phyloP scores from a whole-genome alignment of 2,888 invertebrate genomes.

The Hypomecis punctinalis region DNA sequence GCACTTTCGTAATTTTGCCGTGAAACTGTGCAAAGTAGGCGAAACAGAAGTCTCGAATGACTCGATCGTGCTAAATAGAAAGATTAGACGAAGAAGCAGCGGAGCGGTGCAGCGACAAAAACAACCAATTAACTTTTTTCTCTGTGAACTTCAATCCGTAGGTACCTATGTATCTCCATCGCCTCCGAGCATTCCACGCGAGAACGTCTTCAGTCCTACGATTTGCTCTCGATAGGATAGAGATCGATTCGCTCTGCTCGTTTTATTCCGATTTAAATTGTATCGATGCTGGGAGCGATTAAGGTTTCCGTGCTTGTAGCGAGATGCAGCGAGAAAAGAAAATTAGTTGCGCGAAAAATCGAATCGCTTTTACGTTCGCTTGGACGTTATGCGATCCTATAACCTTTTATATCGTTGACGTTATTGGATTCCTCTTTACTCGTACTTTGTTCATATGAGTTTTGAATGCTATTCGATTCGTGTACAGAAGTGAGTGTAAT shows the following conservation, averaged over 20 bases:
- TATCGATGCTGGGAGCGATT: slow-evolving; percentile 79
- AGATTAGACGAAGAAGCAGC: slow-evolving; percentile 71
- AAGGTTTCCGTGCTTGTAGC: slow-evolving; percentile 68
- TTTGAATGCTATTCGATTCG: neutral
- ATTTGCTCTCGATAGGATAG: slow-evolving; percentile 80
- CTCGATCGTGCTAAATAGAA: slow-evolving; percentile 59
- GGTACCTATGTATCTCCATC: slow-evolving; percentile 61
- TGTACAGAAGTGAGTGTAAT: too few species aligned
- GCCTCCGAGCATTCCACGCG: slow-evolving; percentile 69
- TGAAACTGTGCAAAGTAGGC: slow-evolving; percentile 58
- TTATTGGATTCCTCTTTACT: slow-evolving; percentile 19
- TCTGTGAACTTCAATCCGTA: slow-evolving; percentile 70
- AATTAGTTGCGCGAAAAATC: slow-evolving; percentile 63
- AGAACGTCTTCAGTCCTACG: slow-evolving; percentile 79
- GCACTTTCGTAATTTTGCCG: slow-evolving; percentile 55
- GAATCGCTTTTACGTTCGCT: slow-evolving; percentile 38
- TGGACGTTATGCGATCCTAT: slow-evolving; percentile 29
- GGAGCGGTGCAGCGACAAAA: slow-evolving; percentile 73
- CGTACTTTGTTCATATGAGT: slow-evolving; percentile 3
- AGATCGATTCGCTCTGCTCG: slow-evolving; percentile 79
- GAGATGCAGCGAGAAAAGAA: slow-evolving; percentile 60
- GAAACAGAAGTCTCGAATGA: slow-evolving; percentile 55
- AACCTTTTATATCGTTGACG: slow-evolving; percentile 19
- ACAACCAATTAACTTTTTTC: slow-evolving; percentile 81
- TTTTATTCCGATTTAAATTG: slow-evolving; percentile 81